A percentile compares a stretch with the other conserved stretches of the same genome.
phyloP scores from a whole-genome alignment of 1,140 invertebrate species.

The Trichomalopsis sarcophagae region DNA sequence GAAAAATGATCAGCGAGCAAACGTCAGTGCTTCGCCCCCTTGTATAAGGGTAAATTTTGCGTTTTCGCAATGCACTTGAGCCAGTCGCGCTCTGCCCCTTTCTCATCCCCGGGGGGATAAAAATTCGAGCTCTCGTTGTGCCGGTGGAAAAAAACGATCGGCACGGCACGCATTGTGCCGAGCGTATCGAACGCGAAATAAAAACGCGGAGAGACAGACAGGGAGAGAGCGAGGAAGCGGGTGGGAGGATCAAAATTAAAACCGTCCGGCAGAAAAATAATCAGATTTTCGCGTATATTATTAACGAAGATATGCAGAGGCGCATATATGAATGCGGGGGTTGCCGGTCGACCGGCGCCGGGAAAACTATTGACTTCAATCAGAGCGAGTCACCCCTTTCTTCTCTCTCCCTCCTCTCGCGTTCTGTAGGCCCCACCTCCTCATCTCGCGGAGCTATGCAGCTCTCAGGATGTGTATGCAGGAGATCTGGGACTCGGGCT shows the following conservation, averaged over 20 bases:
- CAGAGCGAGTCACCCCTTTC: constrained; percentile 60
- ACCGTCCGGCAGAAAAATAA: constrained; percentile 72
- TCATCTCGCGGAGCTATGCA: constrained; percentile 29
- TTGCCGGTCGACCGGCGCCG: constrained; percentile 40
- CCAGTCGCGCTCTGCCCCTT: not conserved
- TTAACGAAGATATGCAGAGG: constrained; percentile 66
- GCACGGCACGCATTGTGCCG: constrained; percentile 60
- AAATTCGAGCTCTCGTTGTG: constrained; percentile 4
- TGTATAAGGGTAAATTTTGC: constrained; percentile 30
- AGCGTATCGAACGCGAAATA: constrained; percentile 67
- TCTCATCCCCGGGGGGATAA: not conserved
- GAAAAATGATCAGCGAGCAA: constrained; percentile 16
- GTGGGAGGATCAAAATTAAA: constrained; percentile 70
- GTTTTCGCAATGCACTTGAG: constrained; percentile 34
- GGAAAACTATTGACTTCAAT: constrained; percentile 71
- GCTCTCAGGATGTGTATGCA: constrained; percentile 31
- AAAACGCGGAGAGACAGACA: constrained; percentile 55
- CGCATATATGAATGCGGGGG: constrained; percentile 32
- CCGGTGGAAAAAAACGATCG: constrained; percentile 56
- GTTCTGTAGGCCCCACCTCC: constrained; percentile 4
- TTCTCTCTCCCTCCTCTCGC: constrained; percentile 34
- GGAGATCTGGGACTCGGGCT: not conserved
- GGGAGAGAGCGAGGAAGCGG: constrained; percentile 53
- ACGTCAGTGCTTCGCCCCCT: not conserved
- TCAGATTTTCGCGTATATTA: constrained; percentile 73